Conservation (phyloP, 2,888 invertebrate genomes). For the Ophion slaviceki region DNA sequence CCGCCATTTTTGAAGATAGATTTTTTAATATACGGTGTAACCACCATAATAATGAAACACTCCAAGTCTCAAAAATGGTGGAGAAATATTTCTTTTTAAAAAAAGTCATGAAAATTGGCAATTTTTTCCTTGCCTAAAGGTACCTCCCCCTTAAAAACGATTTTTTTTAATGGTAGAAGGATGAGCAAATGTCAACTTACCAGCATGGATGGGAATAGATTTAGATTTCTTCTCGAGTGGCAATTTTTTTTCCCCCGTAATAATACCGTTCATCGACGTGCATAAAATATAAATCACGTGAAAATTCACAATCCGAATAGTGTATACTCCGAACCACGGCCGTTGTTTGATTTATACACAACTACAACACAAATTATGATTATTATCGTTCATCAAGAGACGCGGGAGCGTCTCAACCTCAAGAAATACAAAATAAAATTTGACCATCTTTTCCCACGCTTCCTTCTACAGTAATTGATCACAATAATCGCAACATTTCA, state of each 20-base stretch:
- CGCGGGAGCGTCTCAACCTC: not conserved
- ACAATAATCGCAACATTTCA: not conserved
- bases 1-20: too few species aligned
- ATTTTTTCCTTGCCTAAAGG: too few species aligned
- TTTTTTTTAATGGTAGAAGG: too few species aligned
- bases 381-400: slow-evolving; percentile 9
- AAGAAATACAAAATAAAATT: not conserved
- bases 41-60: too few species aligned
- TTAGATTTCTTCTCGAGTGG: not conserved
- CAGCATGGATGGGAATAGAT: slow-evolving; percentile 25
- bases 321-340: not conserved
- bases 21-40: too few species aligned
- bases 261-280: slow-evolving; percentile 60
- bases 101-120: too few species aligned
- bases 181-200: slow-evolving; percentile 41
- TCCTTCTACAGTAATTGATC: not conserved
- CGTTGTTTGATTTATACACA: not conserved
- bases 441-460: not conserved
- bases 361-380: not conserved
- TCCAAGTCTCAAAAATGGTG: too few species aligned
- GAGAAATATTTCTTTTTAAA: too few species aligned
- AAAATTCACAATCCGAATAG: not conserved
- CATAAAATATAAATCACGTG: not conserved
- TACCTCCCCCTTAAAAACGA: too few species aligned
- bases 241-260: slow-evolving; percentile 69